Evolutionary conservation across 2,113 vertebrate species (phyloP), one percentile per base, ranked within the genome.

Genomic region (Desmodus rotundus): DNA sequence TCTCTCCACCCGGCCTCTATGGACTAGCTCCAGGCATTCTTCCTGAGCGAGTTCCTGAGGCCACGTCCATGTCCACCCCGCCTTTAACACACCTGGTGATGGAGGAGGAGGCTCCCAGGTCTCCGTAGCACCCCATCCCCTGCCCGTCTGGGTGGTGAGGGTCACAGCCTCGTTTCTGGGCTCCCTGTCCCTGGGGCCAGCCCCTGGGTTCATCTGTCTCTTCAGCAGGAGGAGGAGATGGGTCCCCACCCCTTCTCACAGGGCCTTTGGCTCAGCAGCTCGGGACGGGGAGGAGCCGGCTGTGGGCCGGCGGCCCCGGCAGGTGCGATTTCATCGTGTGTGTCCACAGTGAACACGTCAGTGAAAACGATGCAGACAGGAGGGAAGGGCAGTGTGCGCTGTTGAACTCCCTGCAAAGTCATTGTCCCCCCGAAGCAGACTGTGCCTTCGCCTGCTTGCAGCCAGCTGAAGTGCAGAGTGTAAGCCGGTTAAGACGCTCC

Each of bases 341-440:
- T 4, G 9, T 7, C 33, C 31, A 13, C 38, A 33, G 5, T 5
- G 50, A 28, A 36, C 58, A 24, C n/a, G 16, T 8, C 28, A 1
- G 74, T 13, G 45, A 22, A 67, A 31, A 24, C 1, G 3, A 4
- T 0, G 31, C 36, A 17, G 24, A 70, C 43, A 43, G 43, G n/a
- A n/a, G 41, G 63, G 17, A n/a, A 33, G 88, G 63, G 20, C 41
- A 1, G 11, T 24, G 5, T 1, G 13, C 6, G 4, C 2, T 10
- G 3, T 28, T n/a, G 33, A 26, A 33, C 31, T 45, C 72, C 2
- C 0, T 3, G 0, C 0, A 22, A 12, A 20, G 68, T 5, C 3
- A 17, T 0, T 0, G 4, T 3, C 15, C 70, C 70, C 45, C 5
- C 1, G 41, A 33, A 52, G 67, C 3, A 1, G 5, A 0, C 38